Base-by-base conservation (phyloP, 2,113 vertebrate genomes). In the Mugil cephalus region DNA sequence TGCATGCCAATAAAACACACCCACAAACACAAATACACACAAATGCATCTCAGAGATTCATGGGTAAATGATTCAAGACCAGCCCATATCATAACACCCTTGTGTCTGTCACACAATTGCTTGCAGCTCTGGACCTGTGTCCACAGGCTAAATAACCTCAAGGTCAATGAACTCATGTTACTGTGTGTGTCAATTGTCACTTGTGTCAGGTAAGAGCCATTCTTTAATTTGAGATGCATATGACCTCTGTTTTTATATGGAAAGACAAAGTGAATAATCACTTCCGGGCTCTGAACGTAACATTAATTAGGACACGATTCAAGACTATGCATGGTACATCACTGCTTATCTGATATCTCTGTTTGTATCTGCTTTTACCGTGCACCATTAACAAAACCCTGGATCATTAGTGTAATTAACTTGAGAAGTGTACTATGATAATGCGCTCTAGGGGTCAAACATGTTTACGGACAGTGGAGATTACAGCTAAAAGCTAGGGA, bases 1-100 rank as follows among this genome's bases (percentile, higher is more conserved):
- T 74, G 54, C 50, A 39, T 63, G 60, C 69, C 72, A 51, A 63
- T 40, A 60, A 75, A 59, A 70, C 51, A 1, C 48, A 76, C 50
- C 54, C 42, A 24, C 50, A 52, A 19, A 35, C 43, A 50, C 30
- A 63, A 40, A 47, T 2, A 59, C 1, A 46, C 46, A 50, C 7
- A 50, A 52, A 47, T 52, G 38, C 13, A 10, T 17, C 21, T 38
- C 15, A 58, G 39, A 74, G 4, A 69, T 9, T 6, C 35, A 59
- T 35, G 34, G 52, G 42, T n/a, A n/a, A 18, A 15, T 13, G 5
- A 30, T 30, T 2, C 19, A 8, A 51, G 43, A 69, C 15, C 36
- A 24, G 30, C 55, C 50, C 42, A 61, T 47, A n/a, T 18, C 30
- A 21, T 18, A 6, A 45, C 17, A 42, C 50, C 15, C 4, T 30